Base-by-base conservation (phyloP, 2,797 vertebrate genomes). In the Chanos chanos region DNA sequence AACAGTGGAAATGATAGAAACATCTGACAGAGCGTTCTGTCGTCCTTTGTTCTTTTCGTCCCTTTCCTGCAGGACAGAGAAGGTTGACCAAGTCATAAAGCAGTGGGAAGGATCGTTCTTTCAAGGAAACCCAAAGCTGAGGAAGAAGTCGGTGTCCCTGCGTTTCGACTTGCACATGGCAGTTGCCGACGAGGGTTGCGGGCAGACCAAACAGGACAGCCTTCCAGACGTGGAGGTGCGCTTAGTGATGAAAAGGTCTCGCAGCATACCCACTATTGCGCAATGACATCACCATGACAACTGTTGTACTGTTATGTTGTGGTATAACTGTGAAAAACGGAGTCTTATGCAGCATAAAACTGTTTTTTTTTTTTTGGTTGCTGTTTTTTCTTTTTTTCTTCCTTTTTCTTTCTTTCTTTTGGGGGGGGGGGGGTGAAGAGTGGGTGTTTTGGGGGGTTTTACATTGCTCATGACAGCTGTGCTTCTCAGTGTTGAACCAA, bases 61-160 rank as follows among this genome's bases (percentile, higher is more conserved):
- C 59, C 7, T 66, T 10, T 41, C 5, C 5, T 12, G 13, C 86
- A 99, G 96, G 83, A 95, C 92, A 1, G 94, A 98, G 86, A 97
- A 93, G 76, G 92, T 99, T 37, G 95, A 97, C 79, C 89, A 94
- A 84, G 92, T 96, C 54, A 98, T 99, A 39, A 95, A 92, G 77
- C 92, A 96, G 76, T 99, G 96, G 96, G 96, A 99, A 83, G 94
- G 94, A 8, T 98, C 96, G 3, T 96, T 99, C 87, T 99, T 99
- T 85, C 91, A 94, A 79, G 95, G 96, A 80, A 98, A 99, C 72
- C 96, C 96, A 13, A 94, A 91, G 55, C 82, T 99, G 74, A 86
- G 95, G 59, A 99, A 96, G 89, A 99, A 99, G 77, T 99, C 95
- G 0, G 94, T 97, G 72, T 99, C 96, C 0, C 80, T 99, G 76